Evolutionary conservation across 2,888 invertebrate genomes (phyloP).

Genomic region (Notodonta ziczac): DNA sequence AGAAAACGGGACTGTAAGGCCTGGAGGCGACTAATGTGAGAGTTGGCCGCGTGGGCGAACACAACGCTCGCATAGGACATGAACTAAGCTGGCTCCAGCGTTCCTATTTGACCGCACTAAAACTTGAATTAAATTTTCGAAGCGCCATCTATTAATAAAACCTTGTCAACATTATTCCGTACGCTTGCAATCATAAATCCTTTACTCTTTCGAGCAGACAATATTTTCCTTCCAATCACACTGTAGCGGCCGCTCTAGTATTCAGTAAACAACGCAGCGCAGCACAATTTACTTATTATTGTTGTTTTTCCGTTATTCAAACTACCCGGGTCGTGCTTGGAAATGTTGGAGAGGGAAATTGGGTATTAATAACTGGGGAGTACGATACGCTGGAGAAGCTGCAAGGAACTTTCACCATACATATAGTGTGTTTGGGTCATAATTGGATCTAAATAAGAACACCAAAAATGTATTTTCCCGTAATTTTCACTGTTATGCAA

Average conservation of each 20-base stretch:
- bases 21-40: no score
- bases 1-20: no score
- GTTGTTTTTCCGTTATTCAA: conserved; percentile 23
- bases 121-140: neutral
- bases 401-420: no score
- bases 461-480: no score
- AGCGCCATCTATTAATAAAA: neutral
- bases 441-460: no score
- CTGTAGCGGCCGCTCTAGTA: conserved; percentile 16
- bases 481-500: no score
- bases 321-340: conserved; percentile 27
- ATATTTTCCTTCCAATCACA: conserved; percentile 36
- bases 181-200: conserved; percentile 16
- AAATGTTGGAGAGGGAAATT: conserved; percentile 25
- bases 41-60: no score
- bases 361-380: conserved; percentile 16
- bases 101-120: neutral
- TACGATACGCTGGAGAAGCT: no score
- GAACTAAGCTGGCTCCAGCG: no score
- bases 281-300: conserved; percentile 24
- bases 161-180: neutral
- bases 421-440: no score
- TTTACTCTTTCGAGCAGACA: conserved; percentile 22
- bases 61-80: no score
- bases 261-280: conserved; percentile 28